Conservation (phyloP, 2,113 vertebrate genomes). For the Halcyon malimbica region DNA sequence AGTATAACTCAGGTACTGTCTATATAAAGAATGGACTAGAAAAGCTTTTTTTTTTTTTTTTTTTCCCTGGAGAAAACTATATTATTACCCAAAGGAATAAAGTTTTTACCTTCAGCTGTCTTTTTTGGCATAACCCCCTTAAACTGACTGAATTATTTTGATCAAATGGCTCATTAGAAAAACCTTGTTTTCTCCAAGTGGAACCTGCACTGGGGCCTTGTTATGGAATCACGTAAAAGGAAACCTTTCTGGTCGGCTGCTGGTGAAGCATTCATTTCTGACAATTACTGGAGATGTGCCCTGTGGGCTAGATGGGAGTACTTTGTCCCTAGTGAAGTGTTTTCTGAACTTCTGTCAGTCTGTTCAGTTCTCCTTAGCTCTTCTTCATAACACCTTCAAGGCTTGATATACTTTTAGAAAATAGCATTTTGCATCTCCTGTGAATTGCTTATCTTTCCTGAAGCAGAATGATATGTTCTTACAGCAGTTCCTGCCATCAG, state of each 20-base stretch:
- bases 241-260: background rate
- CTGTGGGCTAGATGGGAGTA: slow-evolving; percentile 7
- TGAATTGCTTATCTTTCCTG: slow-evolving; percentile 57
- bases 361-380: slow-evolving; percentile 31
- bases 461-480: slow-evolving; percentile 47
- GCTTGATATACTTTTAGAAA: slow-evolving; percentile 48
- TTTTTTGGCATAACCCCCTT: background rate
- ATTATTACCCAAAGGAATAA: background rate
- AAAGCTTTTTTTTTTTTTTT: background rate
- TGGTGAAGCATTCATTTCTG: slow-evolving; percentile 38
- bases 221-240: background rate
- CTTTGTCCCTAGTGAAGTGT: slow-evolving; percentile 26
- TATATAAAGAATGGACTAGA: background rate
- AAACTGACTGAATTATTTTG: background rate
- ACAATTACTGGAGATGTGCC: slow-evolving; percentile 10
- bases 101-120: background rate
- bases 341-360: slow-evolving; percentile 45
- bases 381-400: slow-evolving; percentile 50
- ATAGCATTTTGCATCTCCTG: slow-evolving; percentile 43
- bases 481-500: slow-evolving; percentile 41
- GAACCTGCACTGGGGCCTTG: background rate
- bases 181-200: background rate
- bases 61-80: background rate
- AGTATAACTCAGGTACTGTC: background rate
- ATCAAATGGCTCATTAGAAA: background rate